Base-by-base conservation (phyloP, 2,113 vertebrate species). In the Argyrosomus japonicus region DNA sequence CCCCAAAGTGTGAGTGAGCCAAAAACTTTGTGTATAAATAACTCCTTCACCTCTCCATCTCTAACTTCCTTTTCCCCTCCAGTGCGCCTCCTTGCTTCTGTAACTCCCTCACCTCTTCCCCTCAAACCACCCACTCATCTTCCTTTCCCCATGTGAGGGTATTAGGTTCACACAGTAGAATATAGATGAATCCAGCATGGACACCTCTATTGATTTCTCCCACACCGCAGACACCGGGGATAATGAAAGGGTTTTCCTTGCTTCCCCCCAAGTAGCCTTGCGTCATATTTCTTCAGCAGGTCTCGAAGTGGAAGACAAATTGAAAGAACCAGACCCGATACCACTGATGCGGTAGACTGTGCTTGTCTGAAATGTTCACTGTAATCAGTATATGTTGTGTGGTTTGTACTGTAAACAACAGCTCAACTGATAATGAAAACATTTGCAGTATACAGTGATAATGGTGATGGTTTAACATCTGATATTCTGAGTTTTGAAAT, bases 121-220 rank as follows among this genome's bases (percentile, higher is more conserved):
- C 77, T 87, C 65, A 79, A 90, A 79, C 81, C 87, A 90, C 88
- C 77, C 87, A 89, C 86, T 86, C 81, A 74, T 86, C 81, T 73
- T 91, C 76, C 68, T 69, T 76, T 75, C 45, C 77, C 75, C 78
- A 74, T 73, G 83, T 69, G 82, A 88, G 89, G 79, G 87, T 90
- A 88, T 93, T 88, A 78, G 86, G 82, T 94, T 93, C 90, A 92
- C 87, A 79, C 91, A 63, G 85, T 77, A 83, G 89, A 94, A 93
- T 93, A 93, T 89, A 91, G 87, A 93, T 92, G 90, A 90, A 88
- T 86, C 83, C 82, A 75, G 83, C 87, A 84, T 67, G 90, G 87
- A 85, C 87, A 90, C 88, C 71, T 79, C 83, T 93, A 94, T 94
- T 89, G 94, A 94, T 94, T 91, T 89, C 83, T 88, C 83, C 76